These are phyloP conservation scores for Cheilosia pagana DNA, from an alignment of 2,888 invertebrate species.

Conservation along the genomic window DNA sequence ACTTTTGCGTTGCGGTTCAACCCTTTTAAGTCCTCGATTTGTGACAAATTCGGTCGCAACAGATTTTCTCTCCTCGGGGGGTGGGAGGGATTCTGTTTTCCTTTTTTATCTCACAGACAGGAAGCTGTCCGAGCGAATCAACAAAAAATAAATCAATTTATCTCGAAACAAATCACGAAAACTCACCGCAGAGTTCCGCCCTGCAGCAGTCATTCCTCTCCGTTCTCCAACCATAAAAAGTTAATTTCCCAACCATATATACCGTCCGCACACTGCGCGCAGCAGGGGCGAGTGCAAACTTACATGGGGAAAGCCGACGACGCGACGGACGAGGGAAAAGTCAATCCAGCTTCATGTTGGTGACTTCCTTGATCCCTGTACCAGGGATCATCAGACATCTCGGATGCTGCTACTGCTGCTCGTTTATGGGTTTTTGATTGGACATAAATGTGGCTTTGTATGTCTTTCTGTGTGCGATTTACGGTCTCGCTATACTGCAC, in stretches of 20 bases:
- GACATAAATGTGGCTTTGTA: slow-evolving; percentile 69
- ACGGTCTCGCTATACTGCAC: slow-evolving; percentile 8
- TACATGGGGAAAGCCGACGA: background rate
- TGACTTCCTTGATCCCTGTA: slow-evolving; percentile 68
- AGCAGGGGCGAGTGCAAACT: slow-evolving; percentile 1
- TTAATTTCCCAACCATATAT: slow-evolving; percentile 53
- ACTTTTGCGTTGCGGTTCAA: slow-evolving; percentile 50
- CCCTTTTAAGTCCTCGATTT: slow-evolving; percentile 52
- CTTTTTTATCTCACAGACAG: slow-evolving; percentile 54
- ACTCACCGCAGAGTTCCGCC: slow-evolving; percentile 57
- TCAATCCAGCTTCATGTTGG: slow-evolving; percentile 63
- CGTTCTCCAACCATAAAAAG: slow-evolving; percentile 29
- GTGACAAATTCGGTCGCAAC: slow-evolving; percentile 49
- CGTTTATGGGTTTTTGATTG: slow-evolving; percentile 74
- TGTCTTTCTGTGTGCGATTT: slow-evolving; percentile 52
- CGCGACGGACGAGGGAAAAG: slow-evolving; percentile 24
- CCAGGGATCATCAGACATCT: slow-evolving; percentile 69
- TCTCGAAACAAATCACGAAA: slow-evolving; percentile 72
- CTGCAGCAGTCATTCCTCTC: slow-evolving; percentile 7
- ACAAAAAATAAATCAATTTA: slow-evolving; percentile 71
- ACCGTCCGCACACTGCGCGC: slow-evolving; percentile 6
- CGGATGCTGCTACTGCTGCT: slow-evolving; percentile 46
- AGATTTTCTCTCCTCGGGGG: slow-evolving; percentile 13
- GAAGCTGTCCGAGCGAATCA: slow-evolving; percentile 55
- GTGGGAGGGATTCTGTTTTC: background rate